Conservation (phyloP, 1,140 invertebrate genomes). For the Drosophila eugracilis region DNA sequence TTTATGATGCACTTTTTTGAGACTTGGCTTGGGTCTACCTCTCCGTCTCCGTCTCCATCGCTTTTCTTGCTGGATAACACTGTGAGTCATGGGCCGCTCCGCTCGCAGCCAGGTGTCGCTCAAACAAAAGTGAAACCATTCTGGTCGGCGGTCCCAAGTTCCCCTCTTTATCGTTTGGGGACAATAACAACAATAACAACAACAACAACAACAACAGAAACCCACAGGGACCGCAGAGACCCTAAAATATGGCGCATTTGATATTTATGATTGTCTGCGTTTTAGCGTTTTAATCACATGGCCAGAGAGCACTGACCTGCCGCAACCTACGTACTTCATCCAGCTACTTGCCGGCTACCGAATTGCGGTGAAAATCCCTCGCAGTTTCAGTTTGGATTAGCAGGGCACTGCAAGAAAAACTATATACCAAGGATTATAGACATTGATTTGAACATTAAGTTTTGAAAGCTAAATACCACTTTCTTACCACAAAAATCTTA, state of each 20-base stretch:
- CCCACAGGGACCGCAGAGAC: conserved; percentile 39
- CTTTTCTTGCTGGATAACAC: conserved; percentile 44
- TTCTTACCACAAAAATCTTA: too few species aligned
- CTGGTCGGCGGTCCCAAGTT: conserved; percentile 1
- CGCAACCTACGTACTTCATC: conserved; percentile 68
- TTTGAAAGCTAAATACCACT: neutral
- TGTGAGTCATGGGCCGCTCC: conserved; percentile 60
- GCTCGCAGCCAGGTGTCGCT: conserved; percentile 70
- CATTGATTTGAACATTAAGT: neutral
- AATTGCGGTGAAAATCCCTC: conserved; percentile 71
- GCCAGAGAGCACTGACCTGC: conserved; percentile 69
- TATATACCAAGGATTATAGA: too few species aligned
- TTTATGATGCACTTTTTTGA: conserved; percentile 81
- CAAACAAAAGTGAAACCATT: conserved; percentile 76
- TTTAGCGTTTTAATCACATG: conserved; percentile 77
- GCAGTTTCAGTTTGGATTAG: conserved; percentile 33
- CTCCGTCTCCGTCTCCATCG: conserved; percentile 2
- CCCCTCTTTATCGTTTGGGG: conserved; percentile 3
- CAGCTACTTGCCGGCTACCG: conserved; percentile 64
- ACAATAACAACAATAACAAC: neutral
- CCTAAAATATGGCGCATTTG: conserved; percentile 80
- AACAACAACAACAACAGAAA: neutral
- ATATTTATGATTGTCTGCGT: conserved; percentile 79
- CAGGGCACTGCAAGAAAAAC: conserved; percentile 10
- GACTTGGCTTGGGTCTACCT: neutral